Evolutionary conservation across 2,113 vertebrate genomes (phyloP).

Genomic region (Phalacrocorax aristotelis): DNA sequence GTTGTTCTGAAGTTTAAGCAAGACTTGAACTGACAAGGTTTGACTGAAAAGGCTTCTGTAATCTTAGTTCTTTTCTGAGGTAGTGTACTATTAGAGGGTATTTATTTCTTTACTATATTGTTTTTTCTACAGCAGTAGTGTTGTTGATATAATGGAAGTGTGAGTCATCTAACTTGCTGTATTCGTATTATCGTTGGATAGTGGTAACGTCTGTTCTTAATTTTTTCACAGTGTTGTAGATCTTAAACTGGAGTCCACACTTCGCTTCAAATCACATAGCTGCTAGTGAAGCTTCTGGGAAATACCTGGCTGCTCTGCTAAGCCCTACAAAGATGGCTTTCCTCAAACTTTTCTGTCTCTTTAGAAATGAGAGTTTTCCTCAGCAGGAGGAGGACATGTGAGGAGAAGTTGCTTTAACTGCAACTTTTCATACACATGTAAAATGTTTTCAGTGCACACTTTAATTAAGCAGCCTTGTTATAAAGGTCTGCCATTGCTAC

Average conservation of each 20-base stretch:
- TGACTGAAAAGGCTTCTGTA: background rate
- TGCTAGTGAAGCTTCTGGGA: background rate
- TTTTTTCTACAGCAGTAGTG: background rate
- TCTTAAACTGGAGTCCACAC: background rate
- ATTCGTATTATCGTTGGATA: background rate
- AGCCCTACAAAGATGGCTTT: background rate
- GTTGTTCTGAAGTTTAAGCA: background rate
- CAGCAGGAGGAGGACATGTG: background rate
- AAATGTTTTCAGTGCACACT: background rate
- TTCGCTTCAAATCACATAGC: background rate
- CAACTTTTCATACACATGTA: background rate
- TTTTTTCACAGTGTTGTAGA: background rate
- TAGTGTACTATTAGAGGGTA: background rate
- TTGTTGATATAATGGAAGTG: background rate
- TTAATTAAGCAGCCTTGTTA: background rate
- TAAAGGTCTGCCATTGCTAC: background rate
- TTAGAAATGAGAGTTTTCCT: background rate
- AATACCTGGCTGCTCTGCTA: background rate
- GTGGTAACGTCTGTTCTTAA: background rate
- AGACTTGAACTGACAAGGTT: background rate
- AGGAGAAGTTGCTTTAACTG: background rate
- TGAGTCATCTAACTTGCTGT: background rate
- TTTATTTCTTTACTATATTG: background rate
- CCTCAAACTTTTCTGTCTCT: background rate
- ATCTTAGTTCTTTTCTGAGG: background rate